Conservation (phyloP, 2,113 vertebrate genomes). For the Oncorhynchus mykiss region DNA sequence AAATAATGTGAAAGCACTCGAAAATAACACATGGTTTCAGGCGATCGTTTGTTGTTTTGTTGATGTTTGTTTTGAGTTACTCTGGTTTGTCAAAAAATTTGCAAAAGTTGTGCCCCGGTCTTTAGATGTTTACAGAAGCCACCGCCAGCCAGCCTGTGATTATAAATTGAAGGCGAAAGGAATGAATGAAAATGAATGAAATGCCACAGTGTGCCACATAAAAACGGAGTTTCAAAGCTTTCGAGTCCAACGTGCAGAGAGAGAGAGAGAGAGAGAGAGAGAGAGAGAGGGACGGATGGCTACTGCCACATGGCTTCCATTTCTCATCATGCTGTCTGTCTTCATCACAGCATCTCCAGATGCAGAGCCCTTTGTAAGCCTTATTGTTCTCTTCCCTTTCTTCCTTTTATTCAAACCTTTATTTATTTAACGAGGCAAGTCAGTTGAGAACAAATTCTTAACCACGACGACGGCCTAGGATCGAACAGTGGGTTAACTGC, state of each 20-base stretch:
- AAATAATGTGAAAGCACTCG: background rate
- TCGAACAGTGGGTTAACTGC: too few species aligned
- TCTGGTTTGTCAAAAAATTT: background rate
- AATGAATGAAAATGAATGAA: too few species aligned
- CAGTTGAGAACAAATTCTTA: too few species aligned
- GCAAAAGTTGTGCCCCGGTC: background rate
- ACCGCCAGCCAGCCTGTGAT: background rate
- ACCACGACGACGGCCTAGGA: too few species aligned
- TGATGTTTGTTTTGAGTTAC: background rate
- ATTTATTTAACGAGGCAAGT: too few species aligned
- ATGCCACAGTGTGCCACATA: background rate
- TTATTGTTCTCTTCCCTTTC: slow-evolving; percentile 12
- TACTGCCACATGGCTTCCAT: slow-evolving; percentile 19
- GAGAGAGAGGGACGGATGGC: background rate
- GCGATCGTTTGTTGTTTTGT: background rate
- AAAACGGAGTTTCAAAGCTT: background rate
- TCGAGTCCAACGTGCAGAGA: background rate
- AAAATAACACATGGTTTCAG: slow-evolving; percentile 7
- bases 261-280: background rate
- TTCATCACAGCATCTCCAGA: slow-evolving; percentile 30
- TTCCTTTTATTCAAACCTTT: too few species aligned
- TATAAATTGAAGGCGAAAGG: background rate
- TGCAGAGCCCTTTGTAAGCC: slow-evolving; percentile 23
- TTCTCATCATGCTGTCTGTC: slow-evolving; percentile 21
- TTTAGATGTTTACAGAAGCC: background rate